A percentile compares a stretch with the other conserved stretches of the same genome.
Evolutionary conservation across 2,113 vertebrate genomes (phyloP).

Genomic region (Rallus limicola): DNA sequence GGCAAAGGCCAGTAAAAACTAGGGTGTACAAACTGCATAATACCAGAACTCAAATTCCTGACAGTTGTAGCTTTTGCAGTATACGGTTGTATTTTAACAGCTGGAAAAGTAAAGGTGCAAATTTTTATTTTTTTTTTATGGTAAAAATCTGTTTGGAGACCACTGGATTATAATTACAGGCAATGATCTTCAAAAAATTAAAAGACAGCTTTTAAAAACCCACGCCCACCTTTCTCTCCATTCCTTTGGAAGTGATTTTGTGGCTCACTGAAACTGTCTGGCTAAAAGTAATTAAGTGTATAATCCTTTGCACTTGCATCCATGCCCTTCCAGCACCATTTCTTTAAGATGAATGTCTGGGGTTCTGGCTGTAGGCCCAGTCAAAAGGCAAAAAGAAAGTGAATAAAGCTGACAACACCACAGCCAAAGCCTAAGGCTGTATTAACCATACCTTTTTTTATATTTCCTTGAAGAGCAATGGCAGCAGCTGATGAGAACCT

Average conservation of each 20-base stretch:
- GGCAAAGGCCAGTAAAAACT: not conserved
- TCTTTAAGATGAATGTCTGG: not conserved
- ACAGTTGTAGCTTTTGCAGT: not conserved
- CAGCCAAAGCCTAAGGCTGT: not conserved
- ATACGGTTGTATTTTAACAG: not conserved
- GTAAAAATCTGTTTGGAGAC: not conserved
- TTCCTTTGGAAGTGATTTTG: not conserved
- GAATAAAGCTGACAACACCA: not conserved
- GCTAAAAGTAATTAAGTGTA: not conserved
- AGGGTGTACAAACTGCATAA: not conserved
- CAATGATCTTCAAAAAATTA: not conserved
- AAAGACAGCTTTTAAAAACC: not conserved
- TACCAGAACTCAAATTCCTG: not conserved
- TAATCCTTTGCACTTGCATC: not conserved
- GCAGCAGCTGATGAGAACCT: not conserved
- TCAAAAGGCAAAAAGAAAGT: not conserved
- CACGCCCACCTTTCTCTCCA: not conserved
- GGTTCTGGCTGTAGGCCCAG: conserved; percentile 3
- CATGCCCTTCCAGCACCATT: not conserved
- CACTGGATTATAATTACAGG: not conserved
- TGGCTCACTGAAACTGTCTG: not conserved
- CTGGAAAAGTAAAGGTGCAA: not conserved
- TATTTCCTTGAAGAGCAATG: not conserved
- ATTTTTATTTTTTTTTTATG: not conserved
- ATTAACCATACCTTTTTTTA: not conserved